Percentiles rank a stretch among this genome's conserved stretches.
Conservation (phyloP, 2,113 vertebrate species). For the Phylloscopus whistleri region DNA sequence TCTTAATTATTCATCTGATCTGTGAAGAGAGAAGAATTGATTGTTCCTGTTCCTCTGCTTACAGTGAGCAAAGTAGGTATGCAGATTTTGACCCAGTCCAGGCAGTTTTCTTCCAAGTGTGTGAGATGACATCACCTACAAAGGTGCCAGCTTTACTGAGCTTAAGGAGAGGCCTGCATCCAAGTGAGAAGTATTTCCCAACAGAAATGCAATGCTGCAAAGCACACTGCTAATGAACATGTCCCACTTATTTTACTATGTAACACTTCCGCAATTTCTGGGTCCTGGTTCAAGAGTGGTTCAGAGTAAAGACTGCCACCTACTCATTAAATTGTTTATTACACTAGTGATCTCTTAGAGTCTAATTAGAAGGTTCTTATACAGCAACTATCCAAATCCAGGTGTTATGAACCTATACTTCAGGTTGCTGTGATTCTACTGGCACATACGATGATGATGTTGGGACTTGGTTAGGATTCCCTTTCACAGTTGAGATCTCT, state of each 20-base stretch:
- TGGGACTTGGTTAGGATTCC: neutral
- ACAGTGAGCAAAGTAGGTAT: neutral
- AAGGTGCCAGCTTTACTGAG: neutral
- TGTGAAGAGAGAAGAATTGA: neutral
- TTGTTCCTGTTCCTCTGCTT: neutral
- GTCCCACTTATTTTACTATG: neutral
- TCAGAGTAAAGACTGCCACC: constrained; percentile 20
- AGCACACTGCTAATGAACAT: neutral
- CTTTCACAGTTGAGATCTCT: neutral
- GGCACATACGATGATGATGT: neutral
- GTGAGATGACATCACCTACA: neutral
- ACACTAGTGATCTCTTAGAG: neutral
- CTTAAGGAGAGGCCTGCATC: neutral
- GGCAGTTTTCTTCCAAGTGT: neutral
- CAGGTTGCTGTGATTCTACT: neutral
- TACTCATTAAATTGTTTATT: constrained; percentile 60
- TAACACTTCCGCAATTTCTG: neutral
- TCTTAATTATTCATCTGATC: neutral
- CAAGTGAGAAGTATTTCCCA: neutral
- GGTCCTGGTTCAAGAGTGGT: neutral
- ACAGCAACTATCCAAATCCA: neutral
- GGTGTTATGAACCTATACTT: neutral
- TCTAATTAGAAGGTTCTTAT: constrained; percentile 20
- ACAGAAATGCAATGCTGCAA: neutral
- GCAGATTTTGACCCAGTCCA: neutral